Evolutionary conservation across 1,140 invertebrate genomes (phyloP), one percentile per base, ranked within the genome.

Genomic region (Ostrea edulis): DNA sequence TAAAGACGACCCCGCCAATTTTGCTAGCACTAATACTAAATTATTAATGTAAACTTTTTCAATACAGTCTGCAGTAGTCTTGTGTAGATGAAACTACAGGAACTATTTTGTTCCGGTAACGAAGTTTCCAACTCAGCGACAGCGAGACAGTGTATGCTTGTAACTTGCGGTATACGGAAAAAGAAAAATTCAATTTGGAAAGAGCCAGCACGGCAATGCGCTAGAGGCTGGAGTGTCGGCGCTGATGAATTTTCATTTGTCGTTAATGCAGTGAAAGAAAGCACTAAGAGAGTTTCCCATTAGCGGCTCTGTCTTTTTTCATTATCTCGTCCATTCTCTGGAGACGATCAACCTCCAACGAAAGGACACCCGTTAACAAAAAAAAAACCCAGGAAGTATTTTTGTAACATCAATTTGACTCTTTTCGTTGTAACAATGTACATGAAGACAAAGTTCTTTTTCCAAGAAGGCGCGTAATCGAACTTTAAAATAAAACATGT

Each of bases 261-360:
- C 90, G 89, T 88, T 92, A 92, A 89, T 89, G 89, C 89, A 52
- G 89, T 52, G 87, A 87, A 86, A 65, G 71, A 62, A 82, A 14
- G 84, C 84, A 62, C 51, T 84, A 85, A 92, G 90, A 92, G 91
- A 92, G 87, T 87, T 55, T 87, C 91, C 91, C 91, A 93, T 93
- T 93, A 93, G 91, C 90, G 87, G 90, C 90, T 90, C 90, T 92
- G 93, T 93, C 93, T 89, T 90, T 91, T 91, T 91, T 92, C 87
- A 92, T 93, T 92, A 93, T 77, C 52, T 82, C 29, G 44, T 35
- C 77, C n/a, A 25, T 52, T 90, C 90, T 88, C 90, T 83, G 14
- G 90, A 90, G 90, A 89, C 65, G 44, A 14, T 17, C 44, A 83
- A 29, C 25, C 68, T 77, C 29, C 25, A 3, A 77, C 12, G 8